These are phyloP conservation scores for Cephus pygmeus DNA, from an alignment of 2,888 invertebrate genomes.

Conservation along the genomic window DNA sequence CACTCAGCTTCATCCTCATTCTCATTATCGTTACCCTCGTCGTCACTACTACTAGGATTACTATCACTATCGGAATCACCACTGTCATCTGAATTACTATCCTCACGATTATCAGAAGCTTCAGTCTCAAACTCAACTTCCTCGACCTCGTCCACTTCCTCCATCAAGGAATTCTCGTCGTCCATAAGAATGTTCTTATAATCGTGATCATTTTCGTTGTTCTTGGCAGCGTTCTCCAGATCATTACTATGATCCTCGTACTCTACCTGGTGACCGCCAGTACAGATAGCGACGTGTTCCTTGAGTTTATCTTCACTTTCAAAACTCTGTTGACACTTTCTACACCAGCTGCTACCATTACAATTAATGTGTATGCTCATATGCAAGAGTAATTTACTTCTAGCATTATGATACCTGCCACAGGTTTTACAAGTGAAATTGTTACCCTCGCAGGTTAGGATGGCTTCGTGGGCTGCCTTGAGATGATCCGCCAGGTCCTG, in stretches of 20 bases:
- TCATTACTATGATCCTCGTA: conserved; percentile 34
- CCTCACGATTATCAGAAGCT: conserved; percentile 40
- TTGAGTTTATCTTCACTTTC: conserved; percentile 49
- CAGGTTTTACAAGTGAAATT: conserved; percentile 71
- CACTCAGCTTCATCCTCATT: conserved; percentile 36
- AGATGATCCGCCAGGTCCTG: conserved; percentile 67
- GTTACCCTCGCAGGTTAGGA: conserved; percentile 68
- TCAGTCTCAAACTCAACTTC: conserved; percentile 42
- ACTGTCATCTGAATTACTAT: conserved; percentile 38
- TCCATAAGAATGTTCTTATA: conserved; percentile 48
- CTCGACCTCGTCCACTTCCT: conserved; percentile 27
- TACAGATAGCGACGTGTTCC: conserved; percentile 50
- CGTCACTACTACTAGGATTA: conserved; percentile 38
- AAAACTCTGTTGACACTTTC: conserved; percentile 54
- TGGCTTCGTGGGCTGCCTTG: conserved; percentile 66
- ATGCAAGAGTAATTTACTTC: conserved; percentile 69
- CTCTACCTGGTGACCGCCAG: conserved; percentile 39
- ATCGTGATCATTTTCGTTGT: conserved; percentile 25
- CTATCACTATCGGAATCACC: conserved; percentile 38
- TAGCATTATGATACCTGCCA: conserved; percentile 71
- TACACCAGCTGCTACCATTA: conserved; percentile 51
- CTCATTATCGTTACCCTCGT: conserved; percentile 33
- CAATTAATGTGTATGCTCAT: conserved; percentile 71
- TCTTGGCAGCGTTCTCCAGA: conserved; percentile 8
- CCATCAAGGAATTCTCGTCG: conserved; percentile 36